Conservation (phyloP, 2,888 invertebrate genomes). For the Drosophila quasianomalipes region DNA sequence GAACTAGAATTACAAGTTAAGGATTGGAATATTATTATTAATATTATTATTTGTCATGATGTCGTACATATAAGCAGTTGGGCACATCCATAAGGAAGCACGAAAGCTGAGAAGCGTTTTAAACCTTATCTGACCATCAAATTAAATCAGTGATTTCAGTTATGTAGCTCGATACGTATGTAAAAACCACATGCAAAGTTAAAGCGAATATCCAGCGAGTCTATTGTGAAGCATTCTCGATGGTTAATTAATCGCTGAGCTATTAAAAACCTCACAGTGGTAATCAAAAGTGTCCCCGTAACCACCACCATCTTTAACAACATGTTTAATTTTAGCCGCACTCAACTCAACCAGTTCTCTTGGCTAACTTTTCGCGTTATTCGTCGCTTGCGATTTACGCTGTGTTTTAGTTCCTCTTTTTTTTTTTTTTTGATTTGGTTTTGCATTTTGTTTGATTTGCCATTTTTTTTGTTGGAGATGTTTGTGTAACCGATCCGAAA, state of each 20-base stretch:
- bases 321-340: background rate
- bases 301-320: no score
- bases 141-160: slow-evolving; percentile 5
- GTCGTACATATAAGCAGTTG: no score
- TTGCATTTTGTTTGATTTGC: slow-evolving; percentile 32
- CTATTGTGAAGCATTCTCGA: slow-evolving; percentile 57
- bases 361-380: slow-evolving; percentile 45
- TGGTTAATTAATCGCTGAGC: slow-evolving; percentile 71
- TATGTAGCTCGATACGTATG: background rate
- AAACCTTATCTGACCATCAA: slow-evolving; percentile 1
- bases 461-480: slow-evolving; percentile 29
- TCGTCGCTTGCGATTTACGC: slow-evolving; percentile 41
- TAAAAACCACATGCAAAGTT: background rate
- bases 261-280: slow-evolving; percentile 49
- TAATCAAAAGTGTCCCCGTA: slow-evolving; percentile 23
- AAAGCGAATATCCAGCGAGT: slow-evolving; percentile 24
- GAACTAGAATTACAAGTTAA: background rate
- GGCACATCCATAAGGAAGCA: background rate
- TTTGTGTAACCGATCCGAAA: slow-evolving; percentile 67
- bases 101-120: background rate
- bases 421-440: slow-evolving; percentile 8
- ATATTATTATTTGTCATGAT: background rate
- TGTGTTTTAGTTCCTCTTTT: slow-evolving; percentile 29
- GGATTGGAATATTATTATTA: background rate
- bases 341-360: background rate